Base-by-base conservation (phyloP, 2,113 vertebrate species). In the Indri indri region DNA sequence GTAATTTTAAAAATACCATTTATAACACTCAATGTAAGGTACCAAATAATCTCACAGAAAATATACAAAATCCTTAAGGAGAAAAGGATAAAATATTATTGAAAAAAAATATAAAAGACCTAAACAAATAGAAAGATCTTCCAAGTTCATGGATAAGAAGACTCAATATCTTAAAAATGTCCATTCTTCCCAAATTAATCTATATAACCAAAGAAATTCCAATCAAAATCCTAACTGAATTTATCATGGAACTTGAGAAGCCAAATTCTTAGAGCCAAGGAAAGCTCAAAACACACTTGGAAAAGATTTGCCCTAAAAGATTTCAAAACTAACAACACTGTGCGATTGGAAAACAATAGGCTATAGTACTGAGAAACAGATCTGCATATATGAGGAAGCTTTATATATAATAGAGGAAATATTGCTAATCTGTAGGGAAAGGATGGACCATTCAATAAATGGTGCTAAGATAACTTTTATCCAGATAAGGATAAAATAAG, bases 31-130 rank as follows among this genome's bases (percentile, higher is more conserved):
- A 82, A 20, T 42, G 86, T 71, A 94, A 81, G 70, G 18, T 81
- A 90, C 18, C 37, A 88, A 96, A 86, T 96, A 88, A 63, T 83
- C 83, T 68, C 30, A 77, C n/a, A 83, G 68, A 71, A 63, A 88
- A 90, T 74, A 13, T 80, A 57, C 16, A 50, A 42, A 83, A 45
- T 52, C 42, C 65, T 85, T 86, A 86, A 63, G 37, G 25, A 47
- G 25, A 57, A 90, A 73, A 65, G 45, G 23, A 65, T 65, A 57
- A 83, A 68, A 45, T 50, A 77, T 76, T 54, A 63, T 47, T 92
- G 63, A 76, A 92, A 71, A 70, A 57, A 8, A 82, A 76, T 23
- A 63, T 34, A 25, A 71, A 47, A 63, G 59, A 63, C 2, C 66
- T 76, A 96, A 96, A 74, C 40, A 70, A 61, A 63, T 13, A 52